These are phyloP conservation scores for Notothenia coriiceps DNA, from an alignment of 2,113 vertebrate species.

Conservation along the genomic window DNA sequence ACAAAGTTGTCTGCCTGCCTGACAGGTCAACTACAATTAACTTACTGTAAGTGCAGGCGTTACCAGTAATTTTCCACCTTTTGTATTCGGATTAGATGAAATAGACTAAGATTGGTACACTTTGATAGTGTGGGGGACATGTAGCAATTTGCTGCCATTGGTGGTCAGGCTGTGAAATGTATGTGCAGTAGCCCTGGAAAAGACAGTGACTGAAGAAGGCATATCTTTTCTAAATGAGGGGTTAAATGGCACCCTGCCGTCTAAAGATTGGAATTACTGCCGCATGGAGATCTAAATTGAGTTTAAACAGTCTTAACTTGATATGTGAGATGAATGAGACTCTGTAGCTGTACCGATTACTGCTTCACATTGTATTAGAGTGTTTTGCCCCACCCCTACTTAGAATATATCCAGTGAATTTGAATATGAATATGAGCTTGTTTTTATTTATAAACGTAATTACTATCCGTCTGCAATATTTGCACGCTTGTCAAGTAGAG, in stretches of 20 bases:
- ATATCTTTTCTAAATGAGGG: constrained; percentile 81
- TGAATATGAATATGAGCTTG: constrained; percentile 80
- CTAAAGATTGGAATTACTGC: constrained; percentile 78
- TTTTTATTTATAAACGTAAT: constrained; percentile 85
- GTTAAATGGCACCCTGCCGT: constrained; percentile 81
- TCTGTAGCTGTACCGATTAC: constrained; percentile 69
- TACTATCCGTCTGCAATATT: constrained; percentile 82
- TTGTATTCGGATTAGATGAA: constrained; percentile 30
- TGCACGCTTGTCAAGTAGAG: constrained; percentile 83
- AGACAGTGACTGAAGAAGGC: constrained; percentile 71
- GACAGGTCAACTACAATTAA: constrained; percentile 79
- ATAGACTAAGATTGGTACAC: constrained; percentile 32
- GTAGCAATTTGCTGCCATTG: constrained; percentile 59
- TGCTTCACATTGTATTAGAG: constrained; percentile 73
- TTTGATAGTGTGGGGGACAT: constrained; percentile 45
- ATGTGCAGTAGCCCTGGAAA: constrained; percentile 62
- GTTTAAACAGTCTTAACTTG: constrained; percentile 83
- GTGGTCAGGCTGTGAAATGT: constrained; percentile 64
- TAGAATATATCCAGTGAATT: constrained; percentile 70
- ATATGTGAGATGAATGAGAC: constrained; percentile 82
- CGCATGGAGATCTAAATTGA: constrained; percentile 81
- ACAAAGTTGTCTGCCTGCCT: constrained; percentile 79
- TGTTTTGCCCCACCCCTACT: constrained; percentile 63
- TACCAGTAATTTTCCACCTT: constrained; percentile 41
- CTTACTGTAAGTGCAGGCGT: constrained; percentile 58